phyloP scores from a whole-genome alignment of 2,113 vertebrate species.

The Polyodon spathula region DNA sequence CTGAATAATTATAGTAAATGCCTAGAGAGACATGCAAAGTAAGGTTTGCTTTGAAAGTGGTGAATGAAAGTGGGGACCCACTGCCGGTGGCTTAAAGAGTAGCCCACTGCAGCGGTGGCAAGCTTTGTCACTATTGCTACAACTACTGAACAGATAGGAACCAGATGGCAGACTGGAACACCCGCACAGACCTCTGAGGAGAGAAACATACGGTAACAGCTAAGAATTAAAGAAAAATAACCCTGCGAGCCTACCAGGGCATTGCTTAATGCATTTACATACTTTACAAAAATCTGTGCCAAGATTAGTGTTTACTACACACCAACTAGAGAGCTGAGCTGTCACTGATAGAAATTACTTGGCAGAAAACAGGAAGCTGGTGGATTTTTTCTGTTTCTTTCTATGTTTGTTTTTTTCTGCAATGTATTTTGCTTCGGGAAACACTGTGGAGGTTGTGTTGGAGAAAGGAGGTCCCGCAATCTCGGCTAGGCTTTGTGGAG shows the following conservation, averaged over 20 bases:
- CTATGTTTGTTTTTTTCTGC: constrained; percentile 17
- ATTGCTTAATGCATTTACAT: constrained; percentile 62
- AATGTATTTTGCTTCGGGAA: too few species aligned
- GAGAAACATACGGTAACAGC: constrained; percentile 75
- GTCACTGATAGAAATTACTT: constrained; percentile 51
- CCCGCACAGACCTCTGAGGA: constrained; percentile 55
- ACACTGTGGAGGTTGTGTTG: background rate
- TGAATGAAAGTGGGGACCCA: constrained; percentile 44
- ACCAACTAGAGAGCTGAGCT: constrained; percentile 51
- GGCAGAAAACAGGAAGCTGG: constrained; percentile 42
- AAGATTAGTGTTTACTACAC: constrained; percentile 73
- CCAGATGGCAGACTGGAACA: constrained; percentile 81
- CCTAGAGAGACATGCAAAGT: constrained; percentile 24
- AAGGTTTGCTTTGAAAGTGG: constrained; percentile 33
- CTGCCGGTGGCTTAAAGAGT: constrained; percentile 34
- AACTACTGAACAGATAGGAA: constrained; percentile 59
- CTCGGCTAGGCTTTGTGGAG: constrained; percentile 36
- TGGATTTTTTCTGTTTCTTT: constrained; percentile 22
- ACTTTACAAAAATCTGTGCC: constrained; percentile 69
- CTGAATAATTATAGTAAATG: constrained; percentile 29
- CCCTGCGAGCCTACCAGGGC: constrained; percentile 56
- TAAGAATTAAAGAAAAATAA: constrained; percentile 50
- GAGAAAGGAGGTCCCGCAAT: constrained; percentile 37
- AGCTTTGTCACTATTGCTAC: constrained; percentile 48
- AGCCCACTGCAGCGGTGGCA: constrained; percentile 29